phyloP scores from a whole-genome alignment of 1,140 invertebrate species.

The Myzus persicae region DNA sequence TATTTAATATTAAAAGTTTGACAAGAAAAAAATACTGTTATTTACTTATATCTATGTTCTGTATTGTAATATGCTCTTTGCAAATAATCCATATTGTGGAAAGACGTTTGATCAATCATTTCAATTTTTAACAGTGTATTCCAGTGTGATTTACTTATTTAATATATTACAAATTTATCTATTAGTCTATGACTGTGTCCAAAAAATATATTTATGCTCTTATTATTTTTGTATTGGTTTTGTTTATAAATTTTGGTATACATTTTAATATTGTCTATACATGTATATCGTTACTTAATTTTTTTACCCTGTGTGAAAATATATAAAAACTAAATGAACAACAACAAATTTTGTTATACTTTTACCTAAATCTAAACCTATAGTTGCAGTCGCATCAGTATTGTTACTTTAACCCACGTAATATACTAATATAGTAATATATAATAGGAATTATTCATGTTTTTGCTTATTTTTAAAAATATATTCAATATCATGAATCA shows the following conservation, averaged over 20 bases:
- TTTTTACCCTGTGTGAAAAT: slow-evolving; percentile 40
- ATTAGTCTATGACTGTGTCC: not conserved
- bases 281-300: not conserved
- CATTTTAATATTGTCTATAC: not conserved
- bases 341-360: not conserved
- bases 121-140: slow-evolving; percentile 51
- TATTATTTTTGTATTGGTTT: not conserved
- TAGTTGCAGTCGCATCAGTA: no score
- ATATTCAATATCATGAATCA: no score
- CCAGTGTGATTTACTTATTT: slow-evolving; percentile 48
- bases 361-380: not conserved
- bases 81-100: not conserved
- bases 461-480: no score
- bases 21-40: not conserved
- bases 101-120: slow-evolving; percentile 43
- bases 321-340: not conserved
- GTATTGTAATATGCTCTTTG: not conserved
- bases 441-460: no score
- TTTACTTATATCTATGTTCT: slow-evolving; percentile 11
- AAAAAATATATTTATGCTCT: not conserved
- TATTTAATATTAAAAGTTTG: slow-evolving; percentile 33
- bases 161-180: not conserved
- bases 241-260: not conserved
- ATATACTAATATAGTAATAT: no score
- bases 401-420: no score